Conservation (phyloP, 2,888 invertebrate species). For the Plebejus melissa region DNA sequence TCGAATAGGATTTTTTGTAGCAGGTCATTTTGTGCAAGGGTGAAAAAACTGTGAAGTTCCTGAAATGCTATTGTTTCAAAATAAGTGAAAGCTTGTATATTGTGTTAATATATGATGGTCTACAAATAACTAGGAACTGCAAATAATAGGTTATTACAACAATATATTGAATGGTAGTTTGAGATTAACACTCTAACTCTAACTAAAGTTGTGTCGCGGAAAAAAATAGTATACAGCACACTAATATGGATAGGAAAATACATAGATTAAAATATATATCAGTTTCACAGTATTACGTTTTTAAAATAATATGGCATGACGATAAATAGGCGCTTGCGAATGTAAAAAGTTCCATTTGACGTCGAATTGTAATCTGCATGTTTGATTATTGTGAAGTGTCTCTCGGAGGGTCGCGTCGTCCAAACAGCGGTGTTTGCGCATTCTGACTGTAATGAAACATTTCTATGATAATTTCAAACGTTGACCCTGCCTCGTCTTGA, state of each 20-base stretch:
- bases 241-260: no score
- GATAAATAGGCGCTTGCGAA: neutral
- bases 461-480: conserved; percentile 23
- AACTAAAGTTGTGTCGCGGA: no score
- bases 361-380: neutral
- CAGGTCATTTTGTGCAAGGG: neutral
- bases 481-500: conserved; percentile 5
- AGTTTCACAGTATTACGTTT: no score
- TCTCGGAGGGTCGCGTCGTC: neutral
- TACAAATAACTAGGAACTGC: no score
- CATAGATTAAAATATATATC: no score
- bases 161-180: no score
- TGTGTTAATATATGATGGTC: no score
- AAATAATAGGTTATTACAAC: no score
- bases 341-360: neutral
- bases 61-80: no score
- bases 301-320: neutral
- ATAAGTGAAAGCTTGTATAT: no score
- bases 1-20: neutral
- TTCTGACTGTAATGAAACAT: conserved; percentile 1
- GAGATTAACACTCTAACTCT: no score
- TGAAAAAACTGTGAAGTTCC: neutral
- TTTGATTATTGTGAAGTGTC: conserved; percentile 20
- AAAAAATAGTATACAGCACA: no score
- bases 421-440: neutral